A percentile compares a stretch with the other conserved stretches of the same genome.
phyloP scores from a whole-genome alignment of 2,888 invertebrate species.

The Agrotis clavis region DNA sequence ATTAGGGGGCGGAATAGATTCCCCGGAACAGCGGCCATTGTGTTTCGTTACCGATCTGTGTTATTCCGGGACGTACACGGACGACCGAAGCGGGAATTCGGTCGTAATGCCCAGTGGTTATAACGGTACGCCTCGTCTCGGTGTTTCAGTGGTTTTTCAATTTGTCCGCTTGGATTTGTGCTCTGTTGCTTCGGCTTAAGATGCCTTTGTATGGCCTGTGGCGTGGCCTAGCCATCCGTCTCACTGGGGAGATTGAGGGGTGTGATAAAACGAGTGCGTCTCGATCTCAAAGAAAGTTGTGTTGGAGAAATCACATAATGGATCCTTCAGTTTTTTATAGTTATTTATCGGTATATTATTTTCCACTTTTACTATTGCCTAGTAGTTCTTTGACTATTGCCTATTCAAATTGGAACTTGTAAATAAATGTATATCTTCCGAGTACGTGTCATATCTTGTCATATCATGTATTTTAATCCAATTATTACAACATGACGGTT shows the following conservation, averaged over 20 bases:
- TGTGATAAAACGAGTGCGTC: slow-evolving; percentile 36
- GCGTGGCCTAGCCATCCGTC: slow-evolving; percentile 39
- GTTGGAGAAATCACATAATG: neutral
- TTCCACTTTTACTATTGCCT: neutral
- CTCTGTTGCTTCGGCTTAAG: slow-evolving; percentile 61
- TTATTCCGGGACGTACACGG: slow-evolving; percentile 69
- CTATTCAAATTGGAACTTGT: no score
- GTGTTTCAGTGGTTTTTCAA: slow-evolving; percentile 73
- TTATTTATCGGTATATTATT: neutral
- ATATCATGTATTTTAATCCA: neutral
- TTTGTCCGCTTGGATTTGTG: slow-evolving; percentile 70
- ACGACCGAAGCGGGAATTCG: slow-evolving; percentile 67
- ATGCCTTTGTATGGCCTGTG: slow-evolving; percentile 46
- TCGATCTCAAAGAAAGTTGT: slow-evolving; percentile 14
- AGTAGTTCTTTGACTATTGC: neutral
- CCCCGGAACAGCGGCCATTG: slow-evolving; percentile 78
- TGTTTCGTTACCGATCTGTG: slow-evolving; percentile 82
- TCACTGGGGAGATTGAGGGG: slow-evolving; percentile 25
- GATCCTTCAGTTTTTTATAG: slow-evolving; percentile 15
- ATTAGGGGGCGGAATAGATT: slow-evolving; percentile 83
- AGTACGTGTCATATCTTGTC: neutral
- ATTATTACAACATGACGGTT: neutral
- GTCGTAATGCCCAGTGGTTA: slow-evolving; percentile 67
- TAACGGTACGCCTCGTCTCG: slow-evolving; percentile 62
- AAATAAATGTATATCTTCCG: neutral